Evolutionary conservation across 64 coral and sea anemone species (phyloP).

Genomic region (Anthopleura sola): DNA sequence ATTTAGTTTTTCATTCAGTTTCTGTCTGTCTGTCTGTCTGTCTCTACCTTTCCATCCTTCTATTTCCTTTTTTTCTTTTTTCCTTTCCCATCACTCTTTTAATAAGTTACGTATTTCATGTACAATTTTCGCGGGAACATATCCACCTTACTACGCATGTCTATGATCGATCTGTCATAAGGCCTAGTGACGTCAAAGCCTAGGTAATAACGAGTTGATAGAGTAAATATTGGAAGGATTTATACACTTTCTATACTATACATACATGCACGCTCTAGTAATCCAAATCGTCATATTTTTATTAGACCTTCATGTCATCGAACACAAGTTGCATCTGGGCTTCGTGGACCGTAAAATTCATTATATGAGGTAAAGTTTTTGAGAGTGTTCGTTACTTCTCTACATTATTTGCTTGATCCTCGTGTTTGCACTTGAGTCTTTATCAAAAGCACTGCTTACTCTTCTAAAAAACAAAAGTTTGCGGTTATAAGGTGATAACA

Average conservation of each 20-base stretch:
- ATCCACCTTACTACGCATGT: not conserved
- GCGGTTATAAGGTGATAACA: conserved; percentile 5
- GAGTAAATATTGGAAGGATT: not conserved
- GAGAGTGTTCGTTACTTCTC: not conserved
- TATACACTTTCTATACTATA: not conserved
- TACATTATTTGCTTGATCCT: not conserved
- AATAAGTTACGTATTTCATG: too few relatives aligned
- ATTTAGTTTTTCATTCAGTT: too few relatives aligned
- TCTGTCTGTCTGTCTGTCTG: too few relatives aligned
- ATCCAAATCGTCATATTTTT: not conserved
- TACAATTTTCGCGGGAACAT: not conserved
- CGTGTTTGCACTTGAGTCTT: not conserved
- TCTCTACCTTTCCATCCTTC: too few relatives aligned
- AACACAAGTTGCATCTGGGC: not conserved
- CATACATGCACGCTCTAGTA: not conserved
- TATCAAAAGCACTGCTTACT: not conserved
- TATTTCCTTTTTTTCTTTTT: too few relatives aligned
- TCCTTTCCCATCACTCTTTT: too few relatives aligned
- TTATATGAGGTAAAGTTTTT: too few relatives aligned
- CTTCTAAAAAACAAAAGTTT: not conserved
- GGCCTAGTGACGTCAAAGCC: not conserved
- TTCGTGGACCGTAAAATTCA: not conserved
- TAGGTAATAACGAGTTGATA: not conserved
- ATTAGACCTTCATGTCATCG: not conserved
- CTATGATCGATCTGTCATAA: not conserved